Conservation (phyloP, 1,140 invertebrate genomes). For the Ostrea denselamellosa region DNA sequence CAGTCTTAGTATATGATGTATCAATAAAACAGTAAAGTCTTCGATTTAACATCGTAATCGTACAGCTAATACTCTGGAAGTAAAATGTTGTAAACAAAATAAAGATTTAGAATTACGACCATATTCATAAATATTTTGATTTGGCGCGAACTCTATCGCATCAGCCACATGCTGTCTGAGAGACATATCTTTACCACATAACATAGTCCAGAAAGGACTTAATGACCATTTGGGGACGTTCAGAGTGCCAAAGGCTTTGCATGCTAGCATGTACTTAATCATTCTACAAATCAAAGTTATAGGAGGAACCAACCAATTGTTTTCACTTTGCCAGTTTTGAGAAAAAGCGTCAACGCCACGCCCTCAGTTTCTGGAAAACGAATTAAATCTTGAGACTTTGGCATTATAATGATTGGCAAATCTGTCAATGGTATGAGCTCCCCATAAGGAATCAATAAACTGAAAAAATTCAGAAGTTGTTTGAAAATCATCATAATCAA, state of each 20-base stretch:
- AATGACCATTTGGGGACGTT: neutral
- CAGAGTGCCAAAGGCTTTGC: neutral
- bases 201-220: neutral
- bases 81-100: neutral
- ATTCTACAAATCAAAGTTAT: neutral
- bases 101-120: neutral
- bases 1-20: no score
- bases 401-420: constrained; percentile 3
- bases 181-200: constrained; percentile 18
- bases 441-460: neutral
- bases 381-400: constrained; percentile 38
- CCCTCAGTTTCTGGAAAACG: neutral
- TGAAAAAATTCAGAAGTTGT: constrained; percentile 13
- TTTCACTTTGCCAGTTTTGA: constrained; percentile 20
- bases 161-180: neutral
- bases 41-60: neutral
- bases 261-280: neutral
- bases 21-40: no score
- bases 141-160: neutral
- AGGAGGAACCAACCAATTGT: constrained; percentile 49
- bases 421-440: no score
- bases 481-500: constrained; percentile 42
- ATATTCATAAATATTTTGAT: constrained; percentile 10
- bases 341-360: constrained; percentile 41
- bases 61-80: constrained; percentile 26